A percentile compares a stretch with the other conserved stretches of the same genome.
Conservation (phyloP, 2,888 invertebrate genomes). For the Idaea biselata region DNA sequence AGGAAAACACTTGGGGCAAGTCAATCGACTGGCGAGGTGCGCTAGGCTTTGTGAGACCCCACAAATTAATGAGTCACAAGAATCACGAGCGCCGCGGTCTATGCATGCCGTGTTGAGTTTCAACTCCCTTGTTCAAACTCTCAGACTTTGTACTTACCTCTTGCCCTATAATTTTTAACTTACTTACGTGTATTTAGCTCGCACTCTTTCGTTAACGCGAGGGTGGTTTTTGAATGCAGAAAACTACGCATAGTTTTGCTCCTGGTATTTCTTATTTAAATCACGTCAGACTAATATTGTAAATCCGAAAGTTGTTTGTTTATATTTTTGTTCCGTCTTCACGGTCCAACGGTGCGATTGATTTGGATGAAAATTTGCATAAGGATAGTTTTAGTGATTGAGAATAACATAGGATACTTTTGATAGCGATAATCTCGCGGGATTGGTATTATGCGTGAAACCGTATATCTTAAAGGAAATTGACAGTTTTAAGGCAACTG, state of each 20-base stretch:
- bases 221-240: background rate
- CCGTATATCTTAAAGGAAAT: too few relatives aligned
- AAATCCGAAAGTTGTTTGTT: too few relatives aligned
- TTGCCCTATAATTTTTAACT: constrained; percentile 1
- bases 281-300: too few relatives aligned
- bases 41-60: constrained; percentile 62
- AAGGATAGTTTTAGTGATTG: too few relatives aligned
- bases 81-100: constrained; percentile 34
- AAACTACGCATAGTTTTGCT: background rate
- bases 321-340: too few relatives aligned
- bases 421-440: too few relatives aligned
- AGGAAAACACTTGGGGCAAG: constrained; percentile 71
- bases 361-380: too few relatives aligned
- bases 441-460: too few relatives aligned
- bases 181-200: background rate
- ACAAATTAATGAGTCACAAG: constrained; percentile 71
- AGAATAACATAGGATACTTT: too few relatives aligned
- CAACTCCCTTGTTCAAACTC: constrained; percentile 45
- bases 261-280: background rate
- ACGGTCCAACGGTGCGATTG: too few relatives aligned
- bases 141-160: constrained; percentile 17
- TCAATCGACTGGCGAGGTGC: constrained; percentile 60
- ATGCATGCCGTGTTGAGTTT: constrained; percentile 54
- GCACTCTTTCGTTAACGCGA: background rate
- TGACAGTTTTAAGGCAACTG: too few relatives aligned